Conservation (phyloP, 2,797 vertebrate genomes). For the Amazona ochrocephala region DNA sequence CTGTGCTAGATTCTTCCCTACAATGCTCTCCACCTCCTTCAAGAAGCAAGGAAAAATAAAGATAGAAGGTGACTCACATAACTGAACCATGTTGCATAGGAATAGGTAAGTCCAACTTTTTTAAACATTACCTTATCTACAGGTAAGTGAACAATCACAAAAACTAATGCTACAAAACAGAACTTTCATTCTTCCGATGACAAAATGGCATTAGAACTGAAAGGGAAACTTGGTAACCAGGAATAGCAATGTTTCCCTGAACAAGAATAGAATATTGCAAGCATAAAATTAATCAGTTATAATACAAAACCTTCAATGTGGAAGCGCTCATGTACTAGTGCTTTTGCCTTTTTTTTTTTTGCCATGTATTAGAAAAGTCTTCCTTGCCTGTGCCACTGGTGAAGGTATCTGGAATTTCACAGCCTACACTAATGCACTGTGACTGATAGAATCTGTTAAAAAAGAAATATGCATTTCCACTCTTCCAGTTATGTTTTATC, state of each 20-base stretch:
- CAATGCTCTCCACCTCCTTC: neutral
- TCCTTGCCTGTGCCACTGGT: neutral
- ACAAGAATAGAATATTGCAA: neutral
- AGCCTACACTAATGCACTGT: neutral
- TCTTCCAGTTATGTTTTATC: neutral
- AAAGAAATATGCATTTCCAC: neutral
- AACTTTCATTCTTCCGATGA: neutral
- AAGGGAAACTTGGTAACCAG: neutral
- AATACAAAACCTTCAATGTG: neutral
- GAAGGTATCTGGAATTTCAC: neutral
- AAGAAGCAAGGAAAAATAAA: neutral
- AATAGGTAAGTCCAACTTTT: neutral
- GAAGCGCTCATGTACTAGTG: neutral
- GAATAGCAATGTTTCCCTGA: neutral
- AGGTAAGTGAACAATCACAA: neutral
- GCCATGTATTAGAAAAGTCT: neutral
- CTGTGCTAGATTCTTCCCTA: neutral
- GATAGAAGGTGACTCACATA: neutral
- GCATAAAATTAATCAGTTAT: neutral
- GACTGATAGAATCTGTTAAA: neutral
- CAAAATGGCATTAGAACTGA: neutral
- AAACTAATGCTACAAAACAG: neutral
- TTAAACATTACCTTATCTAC: neutral
- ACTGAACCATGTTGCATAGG: neutral
- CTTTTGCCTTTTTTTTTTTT: neutral